Conservation (phyloP, 37 sponge, comb jelly and placozoan genomes). For the Halichondria panicea region DNA sequence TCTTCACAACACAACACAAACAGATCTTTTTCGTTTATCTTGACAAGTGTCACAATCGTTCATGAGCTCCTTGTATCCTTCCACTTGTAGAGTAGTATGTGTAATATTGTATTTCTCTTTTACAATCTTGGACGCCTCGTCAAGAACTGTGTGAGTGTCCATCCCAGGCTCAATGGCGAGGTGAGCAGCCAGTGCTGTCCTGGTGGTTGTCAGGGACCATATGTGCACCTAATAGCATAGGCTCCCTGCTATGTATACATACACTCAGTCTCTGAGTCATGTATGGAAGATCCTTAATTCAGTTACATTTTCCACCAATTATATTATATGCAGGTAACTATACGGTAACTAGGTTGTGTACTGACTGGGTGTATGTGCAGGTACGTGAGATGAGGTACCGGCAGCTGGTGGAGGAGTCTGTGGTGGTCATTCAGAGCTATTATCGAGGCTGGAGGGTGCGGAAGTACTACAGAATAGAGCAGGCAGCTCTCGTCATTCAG, state of each 20-base stretch:
- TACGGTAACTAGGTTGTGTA: no score
- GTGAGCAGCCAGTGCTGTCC: conserved; percentile 50
- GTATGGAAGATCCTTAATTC: no score
- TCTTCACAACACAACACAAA: no score
- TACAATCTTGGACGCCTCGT: conserved; percentile 34
- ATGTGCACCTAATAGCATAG: no score
- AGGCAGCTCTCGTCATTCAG: conserved; percentile 2
- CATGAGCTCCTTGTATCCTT: conserved; percentile 46
- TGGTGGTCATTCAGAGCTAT: conserved; percentile 60
- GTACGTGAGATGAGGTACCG: conserved; percentile 5
- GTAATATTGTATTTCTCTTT: conserved; percentile 53
- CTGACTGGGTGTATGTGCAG: no score
- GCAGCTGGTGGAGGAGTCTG: conserved; percentile 15
- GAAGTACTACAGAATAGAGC: neutral
- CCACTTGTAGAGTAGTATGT: conserved; percentile 71
- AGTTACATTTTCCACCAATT: no score
- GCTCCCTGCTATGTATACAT: no score
- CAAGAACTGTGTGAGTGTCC: conserved; percentile 31
- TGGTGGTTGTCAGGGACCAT: conserved; percentile 64
- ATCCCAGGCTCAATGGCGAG: conserved; percentile 44
- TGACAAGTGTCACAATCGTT: conserved; percentile 58
- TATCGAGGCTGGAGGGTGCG: conserved; percentile 72
- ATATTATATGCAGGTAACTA: no score
- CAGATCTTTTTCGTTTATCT: no score
- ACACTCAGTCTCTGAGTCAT: no score